These are phyloP conservation scores for Terrapene triunguis DNA, from an alignment of 2,113 vertebrate species.

Conservation along the genomic window DNA sequence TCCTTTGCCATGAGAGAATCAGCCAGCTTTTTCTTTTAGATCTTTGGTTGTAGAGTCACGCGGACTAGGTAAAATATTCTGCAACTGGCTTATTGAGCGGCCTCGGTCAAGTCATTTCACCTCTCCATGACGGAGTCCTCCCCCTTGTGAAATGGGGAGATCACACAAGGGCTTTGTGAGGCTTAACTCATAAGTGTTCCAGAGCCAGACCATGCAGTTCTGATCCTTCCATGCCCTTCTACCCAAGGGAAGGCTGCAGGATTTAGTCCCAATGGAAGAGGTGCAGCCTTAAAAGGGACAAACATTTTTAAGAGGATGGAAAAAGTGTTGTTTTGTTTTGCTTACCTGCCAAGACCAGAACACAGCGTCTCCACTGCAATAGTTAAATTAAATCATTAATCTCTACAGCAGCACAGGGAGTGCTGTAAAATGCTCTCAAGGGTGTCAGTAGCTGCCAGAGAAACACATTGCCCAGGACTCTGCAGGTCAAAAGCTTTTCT, in stretches of 20 bases:
- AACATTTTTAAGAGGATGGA: not conserved
- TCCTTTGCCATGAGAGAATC: not conserved
- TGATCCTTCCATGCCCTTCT: not conserved
- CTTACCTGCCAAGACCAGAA: not conserved
- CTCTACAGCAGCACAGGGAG: not conserved
- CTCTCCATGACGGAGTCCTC: not conserved
- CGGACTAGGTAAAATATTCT: not conserved
- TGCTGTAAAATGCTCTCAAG: accelerated
- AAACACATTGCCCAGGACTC: not conserved
- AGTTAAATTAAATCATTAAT: not conserved
- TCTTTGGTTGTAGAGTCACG: not conserved
- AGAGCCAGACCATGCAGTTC: not conserved
- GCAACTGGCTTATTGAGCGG: not conserved
- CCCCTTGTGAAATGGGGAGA: not conserved
- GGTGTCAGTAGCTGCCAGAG: accelerated
- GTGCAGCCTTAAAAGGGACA: not conserved
- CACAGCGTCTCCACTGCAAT: accelerated
- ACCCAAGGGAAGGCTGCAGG: not conserved
- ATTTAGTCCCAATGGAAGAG: not conserved
- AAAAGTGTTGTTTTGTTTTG: accelerated
- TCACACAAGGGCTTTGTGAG: not conserved
- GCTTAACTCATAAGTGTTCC: not conserved
- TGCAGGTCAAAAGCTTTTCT: not conserved
- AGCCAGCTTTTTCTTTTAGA: not conserved
- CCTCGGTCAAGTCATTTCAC: not conserved